Percentiles rank a stretch among this genome's conserved stretches.
Evolutionary conservation across 2,888 invertebrate species (phyloP).

Genomic region (Arenicola marina): DNA sequence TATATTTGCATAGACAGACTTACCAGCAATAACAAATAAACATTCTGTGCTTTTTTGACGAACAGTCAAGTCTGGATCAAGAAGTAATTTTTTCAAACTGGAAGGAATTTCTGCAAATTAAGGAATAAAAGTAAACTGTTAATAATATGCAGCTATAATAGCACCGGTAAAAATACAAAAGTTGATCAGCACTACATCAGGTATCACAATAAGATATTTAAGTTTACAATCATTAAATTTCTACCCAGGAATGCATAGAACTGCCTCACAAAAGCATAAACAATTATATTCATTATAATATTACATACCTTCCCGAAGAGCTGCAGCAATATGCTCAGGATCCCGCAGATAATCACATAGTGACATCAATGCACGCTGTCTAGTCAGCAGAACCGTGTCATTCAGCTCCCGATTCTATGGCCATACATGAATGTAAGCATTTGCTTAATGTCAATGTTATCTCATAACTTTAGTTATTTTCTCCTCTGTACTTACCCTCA

Average conservation of each 20-base stretch:
- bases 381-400: conserved; percentile 46
- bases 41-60: conserved; percentile 60
- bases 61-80: conserved; percentile 55
- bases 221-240: too few relatives aligned
- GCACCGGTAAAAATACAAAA: too few relatives aligned
- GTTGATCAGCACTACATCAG: too few relatives aligned
- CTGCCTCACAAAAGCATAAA: neutral
- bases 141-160: neutral
- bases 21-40: conserved; percentile 54
- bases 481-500: too few relatives aligned
- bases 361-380: conserved; percentile 60
- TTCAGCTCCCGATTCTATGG: conserved; percentile 57
- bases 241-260: neutral
- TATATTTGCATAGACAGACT: conserved; percentile 18
- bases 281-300: too few relatives aligned
- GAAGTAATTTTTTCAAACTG: conserved; percentile 52
- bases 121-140: neutral
- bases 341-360: conserved; percentile 61
- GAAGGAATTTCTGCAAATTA: conserved; percentile 43
- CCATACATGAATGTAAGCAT: neutral
- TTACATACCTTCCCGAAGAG: conserved; percentile 51
- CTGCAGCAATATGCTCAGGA: conserved; percentile 59
- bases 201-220: too few relatives aligned
- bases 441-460: neutral
- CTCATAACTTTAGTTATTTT: too few relatives aligned